A percentile compares a stretch with the other conserved stretches of the same genome.
Evolutionary conservation across 2,797 vertebrate genomes (phyloP).

Genomic region (Decapterus maruadsi): DNA sequence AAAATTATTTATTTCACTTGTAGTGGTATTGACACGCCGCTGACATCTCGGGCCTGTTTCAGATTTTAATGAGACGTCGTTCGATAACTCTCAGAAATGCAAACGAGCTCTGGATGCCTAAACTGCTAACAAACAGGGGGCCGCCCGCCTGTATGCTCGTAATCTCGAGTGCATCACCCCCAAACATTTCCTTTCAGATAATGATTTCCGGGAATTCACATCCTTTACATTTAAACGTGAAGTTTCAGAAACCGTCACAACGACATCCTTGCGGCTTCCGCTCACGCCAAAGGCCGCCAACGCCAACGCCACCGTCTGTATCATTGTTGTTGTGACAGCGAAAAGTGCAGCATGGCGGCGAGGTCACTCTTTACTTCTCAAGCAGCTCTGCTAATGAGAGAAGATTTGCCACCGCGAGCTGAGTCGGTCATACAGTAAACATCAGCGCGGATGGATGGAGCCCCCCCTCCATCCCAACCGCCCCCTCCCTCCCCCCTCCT

Average conservation of each 20-base stretch:
- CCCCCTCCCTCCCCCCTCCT: too few species aligned
- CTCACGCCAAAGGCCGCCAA: too few species aligned
- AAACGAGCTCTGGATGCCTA: constrained; percentile 73
- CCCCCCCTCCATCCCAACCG: too few species aligned
- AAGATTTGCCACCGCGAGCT: constrained; percentile 54
- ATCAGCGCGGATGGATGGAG: constrained; percentile 55
- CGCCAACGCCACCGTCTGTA: too few species aligned
- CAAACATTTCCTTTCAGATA: constrained; percentile 72
- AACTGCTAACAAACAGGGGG: constrained; percentile 64
- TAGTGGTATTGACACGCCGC: constrained; percentile 71
- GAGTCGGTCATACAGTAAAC: constrained; percentile 64
- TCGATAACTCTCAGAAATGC: constrained; percentile 83
- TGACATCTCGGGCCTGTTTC: constrained; percentile 71
- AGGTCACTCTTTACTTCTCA: constrained; percentile 65
- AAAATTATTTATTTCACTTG: constrained; percentile 46
- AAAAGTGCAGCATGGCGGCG: constrained; percentile 31
- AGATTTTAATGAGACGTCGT: constrained; percentile 79
- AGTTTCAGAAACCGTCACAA: too few species aligned
- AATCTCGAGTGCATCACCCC: constrained; percentile 62
- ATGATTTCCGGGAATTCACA: constrained; percentile 60
- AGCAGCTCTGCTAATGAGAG: constrained; percentile 65
- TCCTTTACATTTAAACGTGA: constrained; percentile 49
- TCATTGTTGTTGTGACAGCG: constrained; percentile 13
- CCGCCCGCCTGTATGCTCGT: constrained; percentile 54
- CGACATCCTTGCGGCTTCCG: too few species aligned